A percentile compares a stretch with the other conserved stretches of the same genome.
These are phyloP conservation scores for Eumaeus atala DNA, from an alignment of 1,140 invertebrate species.

Conservation along the genomic window DNA sequence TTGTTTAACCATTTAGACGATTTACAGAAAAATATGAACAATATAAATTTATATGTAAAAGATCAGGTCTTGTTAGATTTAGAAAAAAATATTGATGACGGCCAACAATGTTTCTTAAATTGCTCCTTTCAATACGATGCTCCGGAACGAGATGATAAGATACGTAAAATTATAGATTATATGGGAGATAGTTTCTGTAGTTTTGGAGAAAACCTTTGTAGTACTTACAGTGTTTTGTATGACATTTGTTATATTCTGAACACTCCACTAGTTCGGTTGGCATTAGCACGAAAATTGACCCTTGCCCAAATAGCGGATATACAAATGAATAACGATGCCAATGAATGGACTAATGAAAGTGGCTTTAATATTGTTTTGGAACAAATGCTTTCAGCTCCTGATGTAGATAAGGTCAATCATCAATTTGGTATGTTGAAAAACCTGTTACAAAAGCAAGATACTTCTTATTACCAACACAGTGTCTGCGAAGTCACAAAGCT, in stretches of 20 bases:
- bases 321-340: slow-evolving; percentile 40
- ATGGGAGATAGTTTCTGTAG: slow-evolving; percentile 42
- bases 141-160: slow-evolving; percentile 22
- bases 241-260: slow-evolving; percentile 46
- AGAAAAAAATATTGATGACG: slow-evolving; percentile 32
- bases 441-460: slow-evolving; percentile 32
- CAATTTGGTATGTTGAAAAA: slow-evolving; percentile 30
- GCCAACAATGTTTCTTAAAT: slow-evolving; percentile 14
- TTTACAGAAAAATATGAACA: slow-evolving; percentile 33
- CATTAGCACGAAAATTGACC: slow-evolving; percentile 46
- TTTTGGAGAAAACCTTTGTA: slow-evolving; percentile 37
- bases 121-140: slow-evolving; percentile 3
- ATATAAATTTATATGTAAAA: slow-evolving; percentile 21
- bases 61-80: slow-evolving; percentile 22
- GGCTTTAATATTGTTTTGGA: slow-evolving; percentile 45
- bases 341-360: slow-evolving; percentile 48
- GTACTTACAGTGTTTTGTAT: slow-evolving; percentile 43
- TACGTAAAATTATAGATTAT: slow-evolving; percentile 23
- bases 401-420: slow-evolving; percentile 43
- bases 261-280: slow-evolving; percentile 42
- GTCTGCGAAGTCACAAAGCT: slow-evolving; percentile 40
- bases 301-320: slow-evolving; percentile 50
- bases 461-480: slow-evolving; percentile 40
- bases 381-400: slow-evolving; percentile 36
- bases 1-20: slow-evolving; percentile 34